phyloP scores from a whole-genome alignment of 2,797 vertebrate species.

The Platalea minor region DNA sequence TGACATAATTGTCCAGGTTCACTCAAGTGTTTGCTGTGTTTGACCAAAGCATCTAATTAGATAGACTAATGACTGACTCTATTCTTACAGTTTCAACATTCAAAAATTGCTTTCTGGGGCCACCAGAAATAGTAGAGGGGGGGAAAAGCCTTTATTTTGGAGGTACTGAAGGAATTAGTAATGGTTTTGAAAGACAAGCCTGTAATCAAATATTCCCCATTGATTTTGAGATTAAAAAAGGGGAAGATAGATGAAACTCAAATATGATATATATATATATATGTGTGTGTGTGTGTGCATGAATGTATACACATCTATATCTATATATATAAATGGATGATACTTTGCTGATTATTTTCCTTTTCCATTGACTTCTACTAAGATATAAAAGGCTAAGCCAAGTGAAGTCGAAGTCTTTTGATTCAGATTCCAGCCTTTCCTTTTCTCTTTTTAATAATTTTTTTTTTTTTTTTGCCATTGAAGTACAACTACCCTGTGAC shows the following conservation, averaged over 20 bases:
- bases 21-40: not conserved
- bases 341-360: not conserved
- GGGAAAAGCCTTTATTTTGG: not conserved
- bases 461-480: not conserved
- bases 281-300: fast-evolving
- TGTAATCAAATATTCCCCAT: not conserved
- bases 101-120: not conserved
- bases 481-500: not conserved
- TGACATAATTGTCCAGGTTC: not conserved
- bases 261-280: not conserved
- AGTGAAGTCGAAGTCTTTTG: not conserved
- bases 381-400: not conserved
- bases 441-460: not conserved
- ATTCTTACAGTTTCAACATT: not conserved
- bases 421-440: not conserved
- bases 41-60: not conserved
- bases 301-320: not conserved
- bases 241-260: not conserved
- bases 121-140: not conserved
- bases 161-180: not conserved
- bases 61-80: not conserved
- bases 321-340: not conserved
- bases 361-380: not conserved
- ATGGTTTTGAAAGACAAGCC: not conserved
- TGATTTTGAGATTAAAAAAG: not conserved